These are phyloP conservation scores for Crypturellus undulatus DNA, from an alignment of 2,113 vertebrate species.

Conservation along the genomic window DNA sequence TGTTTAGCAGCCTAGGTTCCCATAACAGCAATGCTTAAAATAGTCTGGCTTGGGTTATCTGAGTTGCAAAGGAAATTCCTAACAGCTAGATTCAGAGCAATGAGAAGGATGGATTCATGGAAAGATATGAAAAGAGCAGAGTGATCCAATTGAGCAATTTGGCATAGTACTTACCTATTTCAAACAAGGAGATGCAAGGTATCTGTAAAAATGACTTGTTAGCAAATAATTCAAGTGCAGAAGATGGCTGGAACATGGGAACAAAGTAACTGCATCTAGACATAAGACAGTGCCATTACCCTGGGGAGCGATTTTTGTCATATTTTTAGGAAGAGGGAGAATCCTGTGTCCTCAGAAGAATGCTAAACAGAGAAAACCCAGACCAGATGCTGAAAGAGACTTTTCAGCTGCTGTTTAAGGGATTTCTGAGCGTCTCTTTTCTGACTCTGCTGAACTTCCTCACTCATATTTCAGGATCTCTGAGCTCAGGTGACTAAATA, in stretches of 20 bases:
- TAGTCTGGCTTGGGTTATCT: conserved; percentile 2
- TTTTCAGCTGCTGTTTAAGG: not conserved
- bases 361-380: not conserved
- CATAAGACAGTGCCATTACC: not conserved
- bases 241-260: not conserved
- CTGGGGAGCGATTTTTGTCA: not conserved
- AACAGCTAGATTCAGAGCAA: not conserved
- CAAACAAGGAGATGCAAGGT: not conserved
- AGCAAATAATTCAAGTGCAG: not conserved
- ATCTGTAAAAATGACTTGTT: not conserved
- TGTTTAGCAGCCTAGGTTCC: conserved; percentile 25
- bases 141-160: not conserved
- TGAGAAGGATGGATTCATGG: not conserved
- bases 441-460: not conserved
- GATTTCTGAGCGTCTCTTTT: not conserved
- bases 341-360: not conserved
- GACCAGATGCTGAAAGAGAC: not conserved
- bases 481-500: not conserved
- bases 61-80: not conserved
- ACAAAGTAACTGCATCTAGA: not conserved
- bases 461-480: not conserved
- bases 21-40: conserved; percentile 42
- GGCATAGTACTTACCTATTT: not conserved
- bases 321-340: conserved; percentile 3
- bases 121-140: not conserved